Evolutionary conservation across 2,888 invertebrate genomes (phyloP), one percentile per base, ranked within the genome.

Genomic region (Drosophila bunnanda): DNA sequence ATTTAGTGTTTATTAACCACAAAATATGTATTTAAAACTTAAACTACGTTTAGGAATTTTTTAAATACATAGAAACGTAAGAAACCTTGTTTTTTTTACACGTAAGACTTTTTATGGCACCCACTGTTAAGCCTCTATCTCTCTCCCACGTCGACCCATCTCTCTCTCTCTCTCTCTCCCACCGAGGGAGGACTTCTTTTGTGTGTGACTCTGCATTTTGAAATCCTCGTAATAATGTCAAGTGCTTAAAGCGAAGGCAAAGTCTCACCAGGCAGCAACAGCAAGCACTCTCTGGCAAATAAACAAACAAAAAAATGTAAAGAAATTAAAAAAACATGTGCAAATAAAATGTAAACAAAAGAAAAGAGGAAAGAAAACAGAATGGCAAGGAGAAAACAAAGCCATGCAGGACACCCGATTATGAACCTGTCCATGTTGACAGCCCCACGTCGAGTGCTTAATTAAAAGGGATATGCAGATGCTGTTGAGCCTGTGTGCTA

Each of bases 221-320:
- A 41, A 68, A 66, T 83, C 59, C 65, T 69, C 74, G 74, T 76
- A 84, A 84, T 65, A 74, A 80, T 87, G 88, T 84, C 88, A 82
- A 84, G 82, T 78, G 84, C 32, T 83, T 67, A 61, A 76, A 71
- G 65, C 71, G 61, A 56, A 64, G 66, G 72, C 60, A 58, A 56
- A 62, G 53, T 43, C 58, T 30, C 70, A 53, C 32, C 39, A 28
- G 17, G n/a, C n/a, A n/a, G n/a, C n/a, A n/a, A n/a, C 50, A 12
- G 17, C 38, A 20, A 28, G n/a, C 36, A n/a, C 46, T 30, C 28
- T 28, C 46, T 28, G 44, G 36, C 48, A 55, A 44, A 66, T 46
- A 67, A 67, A 68, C 46, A 67, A 67, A 25, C 15, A 34, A 57
- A 12, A 6, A 41, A 41, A 44, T 22, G 17, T 46, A 44, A 36